Evolutionary conservation across 2,113 vertebrate species (phyloP), one percentile per base, ranked within the genome.

Genomic region (Pteronura brasiliensis): DNA sequence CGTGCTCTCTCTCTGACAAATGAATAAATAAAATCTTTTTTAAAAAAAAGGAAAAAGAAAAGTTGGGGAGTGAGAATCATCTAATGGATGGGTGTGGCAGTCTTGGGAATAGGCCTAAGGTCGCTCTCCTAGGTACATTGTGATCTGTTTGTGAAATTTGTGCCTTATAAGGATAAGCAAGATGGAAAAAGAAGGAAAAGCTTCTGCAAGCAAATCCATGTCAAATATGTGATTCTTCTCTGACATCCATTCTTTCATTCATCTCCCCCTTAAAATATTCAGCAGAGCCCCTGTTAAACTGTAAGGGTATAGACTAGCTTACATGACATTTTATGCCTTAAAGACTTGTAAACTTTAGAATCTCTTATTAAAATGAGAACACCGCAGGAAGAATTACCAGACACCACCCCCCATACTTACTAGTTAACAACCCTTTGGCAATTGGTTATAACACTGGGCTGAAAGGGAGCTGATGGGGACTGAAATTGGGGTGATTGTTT

Each of bases 321-420:
- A 79, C 31, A 39, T 71, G 67, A 93, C 31, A 83, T 42, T 49
- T 88, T 76, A 57, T 82, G 61, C 52, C 72, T 91, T 96, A 55
- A 88, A 67, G 77, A 79, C 57, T 79, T 96, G 69, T 61, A 92
- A 89, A 93, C 55, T 72, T 52, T 86, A 81, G n/a, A 65, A 34
- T 86, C 39, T 55, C 47, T 92, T 83, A 88, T 95, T 93, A 82
- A 91, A 96, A 80, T 93, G 77, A 17, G 52, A 93, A 76, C 47
- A 82, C 18, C 9, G 34, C 29, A 63, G 47, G 63, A 15, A 84
- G 86, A 81, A 29, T 34, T 91, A 74, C 69, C 74, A 76, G 87
- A 42, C 13, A 44, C 65, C 29, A 44, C 15, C 12, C 31, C 29
- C 29, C 1, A 61, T 65, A 80, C 25, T 95, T 84, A 59, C 2